These are phyloP conservation scores for Apodemia zela DNA, from an alignment of 2,888 invertebrate species.

Conservation along the genomic window DNA sequence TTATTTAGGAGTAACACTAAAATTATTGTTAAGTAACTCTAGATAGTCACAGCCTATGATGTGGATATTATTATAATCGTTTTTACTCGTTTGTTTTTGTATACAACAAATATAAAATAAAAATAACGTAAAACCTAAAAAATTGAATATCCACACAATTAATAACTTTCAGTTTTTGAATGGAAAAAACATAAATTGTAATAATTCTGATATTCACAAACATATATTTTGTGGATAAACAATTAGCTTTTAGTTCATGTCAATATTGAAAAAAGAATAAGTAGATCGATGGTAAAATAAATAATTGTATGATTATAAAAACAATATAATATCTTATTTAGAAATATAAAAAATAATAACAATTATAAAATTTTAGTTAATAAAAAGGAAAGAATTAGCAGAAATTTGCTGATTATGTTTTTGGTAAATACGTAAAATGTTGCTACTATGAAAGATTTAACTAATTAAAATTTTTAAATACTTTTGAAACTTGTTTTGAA, in stretches of 20 bases:
- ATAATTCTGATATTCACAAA: background rate
- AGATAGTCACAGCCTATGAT: conserved; percentile 32
- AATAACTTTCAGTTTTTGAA: background rate
- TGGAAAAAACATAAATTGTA: no score
- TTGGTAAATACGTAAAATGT: background rate
- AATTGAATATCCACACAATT: background rate
- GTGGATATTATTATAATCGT: conserved; percentile 15
- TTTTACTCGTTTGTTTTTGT: conserved; percentile 12
- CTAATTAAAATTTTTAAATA: background rate
- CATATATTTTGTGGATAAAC: no score
- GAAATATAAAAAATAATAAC: background rate
- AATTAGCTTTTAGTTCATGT: no score
- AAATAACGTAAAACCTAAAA: conserved; percentile 18
- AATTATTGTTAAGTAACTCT: conserved; percentile 22
- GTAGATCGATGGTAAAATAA: no score
- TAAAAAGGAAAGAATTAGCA: background rate
- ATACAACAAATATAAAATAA: conserved; percentile 14
- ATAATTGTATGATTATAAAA: no score
- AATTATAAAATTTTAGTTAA: background rate
- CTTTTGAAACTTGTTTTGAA: background rate
- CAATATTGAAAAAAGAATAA: no score
- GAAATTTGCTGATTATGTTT: background rate
- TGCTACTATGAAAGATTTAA: background rate
- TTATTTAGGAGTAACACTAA: conserved; percentile 21
- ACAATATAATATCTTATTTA: no score